phyloP scores from a whole-genome alignment of 2,888 invertebrate species.

The Idaea biselata region DNA sequence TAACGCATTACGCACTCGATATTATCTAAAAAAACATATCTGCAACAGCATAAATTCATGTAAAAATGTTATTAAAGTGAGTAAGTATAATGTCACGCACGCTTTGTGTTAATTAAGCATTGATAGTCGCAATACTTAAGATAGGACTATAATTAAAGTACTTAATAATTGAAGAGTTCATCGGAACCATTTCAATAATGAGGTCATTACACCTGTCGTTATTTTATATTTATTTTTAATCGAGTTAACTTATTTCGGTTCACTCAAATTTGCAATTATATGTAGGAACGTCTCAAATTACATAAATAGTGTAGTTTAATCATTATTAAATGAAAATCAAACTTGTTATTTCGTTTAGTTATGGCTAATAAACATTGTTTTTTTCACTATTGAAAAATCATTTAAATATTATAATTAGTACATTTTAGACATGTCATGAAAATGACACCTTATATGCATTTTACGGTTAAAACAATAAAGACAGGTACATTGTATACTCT shows the following conservation, averaged over 20 bases:
- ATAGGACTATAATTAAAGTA: constrained; percentile 12
- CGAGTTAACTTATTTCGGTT: not conserved
- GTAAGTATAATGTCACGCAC: not conserved
- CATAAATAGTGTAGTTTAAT: not conserved
- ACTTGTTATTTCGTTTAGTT: no score
- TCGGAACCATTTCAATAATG: constrained; percentile 29
- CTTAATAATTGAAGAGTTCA: constrained; percentile 25
- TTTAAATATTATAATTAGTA: no score
- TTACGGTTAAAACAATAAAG: no score
- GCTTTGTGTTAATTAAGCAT: constrained; percentile 13
- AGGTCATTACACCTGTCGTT: constrained; percentile 28
- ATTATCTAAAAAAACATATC: no score
- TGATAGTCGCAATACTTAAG: constrained; percentile 12
- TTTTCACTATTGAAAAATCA: not conserved
- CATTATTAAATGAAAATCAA: not conserved
- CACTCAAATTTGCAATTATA: not conserved
- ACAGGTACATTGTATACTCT: no score
- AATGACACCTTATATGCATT: no score
- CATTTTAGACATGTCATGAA: no score
- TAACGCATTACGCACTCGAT: no score
- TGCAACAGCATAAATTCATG: not conserved
- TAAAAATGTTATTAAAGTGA: not conserved
- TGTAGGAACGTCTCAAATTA: not conserved
- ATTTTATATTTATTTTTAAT: not conserved
- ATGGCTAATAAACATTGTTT: not conserved